Evolutionary conservation across 2,797 vertebrate species (phyloP), one percentile per base, ranked within the genome.

Genomic region (Lacerta bilineata): DNA sequence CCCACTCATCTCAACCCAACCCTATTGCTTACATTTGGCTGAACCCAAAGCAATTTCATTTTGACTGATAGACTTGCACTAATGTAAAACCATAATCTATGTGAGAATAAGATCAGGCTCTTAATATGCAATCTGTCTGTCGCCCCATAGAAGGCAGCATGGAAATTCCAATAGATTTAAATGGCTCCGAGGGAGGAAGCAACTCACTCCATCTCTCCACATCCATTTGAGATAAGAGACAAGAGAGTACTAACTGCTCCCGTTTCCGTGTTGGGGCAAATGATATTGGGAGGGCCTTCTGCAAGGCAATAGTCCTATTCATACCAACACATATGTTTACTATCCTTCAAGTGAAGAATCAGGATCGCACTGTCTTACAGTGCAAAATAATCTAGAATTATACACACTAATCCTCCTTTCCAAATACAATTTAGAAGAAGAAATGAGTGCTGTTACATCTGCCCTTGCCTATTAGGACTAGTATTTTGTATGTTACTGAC

Each of bases 401-500:
- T 18, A 25, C 15, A 84, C 17, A 72, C 87, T 87, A 83, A 0
- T 0, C 1, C 88, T 81, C 36, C 88, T 81, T 46, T 85, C 29
- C 81, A 61, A 36, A 87, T 78, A n/a, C 89, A 83, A 80, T 94
- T 86, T 82, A 87, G 89, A 87, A 88, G 0, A 1, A 18, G 59
- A 8, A 80, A 89, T 25, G 11, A 15, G 72, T 18, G 61, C 61
- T 86, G 86, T 80, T 7, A 46, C 41, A 66, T 79, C 23, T 33
- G 85, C 5, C 25, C 90, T 75, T 68, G n/a, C n/a, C 75, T 13
- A 6, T 85, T 27, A 79, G 43, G 59, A 33, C n/a, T 87, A 74
- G 27, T 88, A 69, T 83, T 87, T 55, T 9, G 6, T 50, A 82
- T 74, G n/a, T 72, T 64, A 18, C 18, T 81, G 36, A 36, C 43